Evolutionary conservation across 2,113 vertebrate species (phyloP).

Genomic region (Limnothrissa miodon): DNA sequence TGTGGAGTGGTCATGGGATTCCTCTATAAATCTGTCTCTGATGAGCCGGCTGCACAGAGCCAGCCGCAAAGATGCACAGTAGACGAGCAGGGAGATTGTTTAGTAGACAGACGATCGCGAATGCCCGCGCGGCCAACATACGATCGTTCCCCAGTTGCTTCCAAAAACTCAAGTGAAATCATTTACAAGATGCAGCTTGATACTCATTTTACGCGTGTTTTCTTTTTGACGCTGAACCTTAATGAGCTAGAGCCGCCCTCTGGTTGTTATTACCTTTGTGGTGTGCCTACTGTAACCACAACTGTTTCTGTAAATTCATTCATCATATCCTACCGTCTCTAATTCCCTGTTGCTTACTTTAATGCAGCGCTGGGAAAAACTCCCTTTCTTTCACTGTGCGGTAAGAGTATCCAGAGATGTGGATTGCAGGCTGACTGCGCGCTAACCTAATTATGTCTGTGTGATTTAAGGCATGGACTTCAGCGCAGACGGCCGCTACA

Average conservation of each 20-base stretch:
- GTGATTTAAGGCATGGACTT: constrained; percentile 81
- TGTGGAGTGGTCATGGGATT: not conserved
- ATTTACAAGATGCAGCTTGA: not conserved
- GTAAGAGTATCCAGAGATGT: not conserved
- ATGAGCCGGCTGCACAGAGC: not conserved
- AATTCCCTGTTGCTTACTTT: no score
- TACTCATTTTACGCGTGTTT: no score
- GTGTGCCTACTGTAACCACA: no score
- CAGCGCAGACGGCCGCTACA: constrained; percentile 85
- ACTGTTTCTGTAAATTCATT: no score
- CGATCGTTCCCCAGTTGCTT: not conserved
- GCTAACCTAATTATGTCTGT: not conserved
- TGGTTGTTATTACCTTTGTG: no score
- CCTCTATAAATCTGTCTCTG: constrained; percentile 11
- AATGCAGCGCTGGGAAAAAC: not conserved
- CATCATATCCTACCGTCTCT: no score
- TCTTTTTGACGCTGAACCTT: no score
- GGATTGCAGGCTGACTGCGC: not conserved
- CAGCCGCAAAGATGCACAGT: no score
- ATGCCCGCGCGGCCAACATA: not conserved
- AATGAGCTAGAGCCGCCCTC: no score
- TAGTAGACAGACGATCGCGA: not conserved
- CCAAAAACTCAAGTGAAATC: not conserved
- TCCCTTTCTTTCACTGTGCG: not conserved
- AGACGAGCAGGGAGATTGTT: not conserved